Conservation (phyloP, 2,888 invertebrate genomes). For the Isotomurus palustris region DNA sequence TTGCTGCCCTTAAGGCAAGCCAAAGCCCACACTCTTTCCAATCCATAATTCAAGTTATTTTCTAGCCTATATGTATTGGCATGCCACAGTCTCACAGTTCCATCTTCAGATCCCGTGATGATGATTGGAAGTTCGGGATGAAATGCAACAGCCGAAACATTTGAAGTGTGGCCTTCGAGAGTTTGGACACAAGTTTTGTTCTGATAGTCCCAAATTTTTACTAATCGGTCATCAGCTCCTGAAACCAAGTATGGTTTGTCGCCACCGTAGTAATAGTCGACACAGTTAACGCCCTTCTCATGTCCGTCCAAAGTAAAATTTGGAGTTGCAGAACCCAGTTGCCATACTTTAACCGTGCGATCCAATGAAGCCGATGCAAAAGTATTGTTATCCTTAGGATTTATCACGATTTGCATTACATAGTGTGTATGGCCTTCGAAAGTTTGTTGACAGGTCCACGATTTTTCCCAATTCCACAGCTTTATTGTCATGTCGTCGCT, state of each 20-base stretch:
- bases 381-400: conserved; percentile 99
- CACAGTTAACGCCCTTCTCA: conserved; percentile 98
- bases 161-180: conserved; percentile 80
- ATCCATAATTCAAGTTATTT: conserved; percentile 93
- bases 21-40: conserved; percentile 97
- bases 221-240: conserved; percentile 94
- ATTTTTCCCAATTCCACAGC: conserved; percentile 99
- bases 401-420: conserved; percentile 99
- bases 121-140: conserved; percentile 97
- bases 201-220: conserved; percentile 99
- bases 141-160: conserved; percentile 69
- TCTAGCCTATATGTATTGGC: conserved; percentile 96
- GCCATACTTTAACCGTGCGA: conserved; percentile 97
- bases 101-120: conserved; percentile 95
- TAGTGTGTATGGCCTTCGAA: conserved; percentile 99
- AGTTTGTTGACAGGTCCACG: conserved; percentile 96
- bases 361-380: conserved; percentile 99
- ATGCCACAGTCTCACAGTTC: conserved; percentile 96
- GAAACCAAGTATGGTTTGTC: conserved; percentile 99
- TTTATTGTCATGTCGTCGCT: conserved; percentile 99
- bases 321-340: conserved; percentile 91
- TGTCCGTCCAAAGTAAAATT: conserved; percentile 98
- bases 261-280: conserved; percentile 98
- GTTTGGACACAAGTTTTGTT: conserved; percentile 99
- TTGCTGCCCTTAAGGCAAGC: conserved; percentile 88